Conservation (phyloP, 2,113 vertebrate species). For the Falcunculus frontatus region DNA sequence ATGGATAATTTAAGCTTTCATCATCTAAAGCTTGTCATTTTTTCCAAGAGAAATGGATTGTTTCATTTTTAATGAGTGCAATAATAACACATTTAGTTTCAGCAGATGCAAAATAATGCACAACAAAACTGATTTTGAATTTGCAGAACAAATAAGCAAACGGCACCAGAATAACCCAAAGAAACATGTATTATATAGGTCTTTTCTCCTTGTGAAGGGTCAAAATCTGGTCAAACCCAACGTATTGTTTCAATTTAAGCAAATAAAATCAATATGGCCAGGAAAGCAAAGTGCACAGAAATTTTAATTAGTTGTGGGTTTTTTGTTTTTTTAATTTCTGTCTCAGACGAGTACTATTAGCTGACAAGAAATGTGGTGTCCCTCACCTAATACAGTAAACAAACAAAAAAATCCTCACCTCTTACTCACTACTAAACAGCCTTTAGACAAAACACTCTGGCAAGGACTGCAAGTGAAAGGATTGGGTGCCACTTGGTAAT, state of each 20-base stretch:
- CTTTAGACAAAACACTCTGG: constrained; percentile 74
- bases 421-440: constrained; percentile 77
- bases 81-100: constrained; percentile 89
- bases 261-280: constrained; percentile 84
- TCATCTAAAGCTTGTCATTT: constrained; percentile 91
- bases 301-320: constrained; percentile 78
- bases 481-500: constrained; percentile 76
- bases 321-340: constrained; percentile 63
- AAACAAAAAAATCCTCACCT: constrained; percentile 70
- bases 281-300: constrained; percentile 83
- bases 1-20: constrained; percentile 96
- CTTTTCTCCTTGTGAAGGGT: constrained; percentile 73
- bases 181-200: constrained; percentile 78
- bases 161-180: constrained; percentile 75
- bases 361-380: constrained; percentile 77
- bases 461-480: constrained; percentile 74
- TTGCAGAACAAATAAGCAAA: constrained; percentile 83
- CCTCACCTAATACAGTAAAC: constrained; percentile 78
- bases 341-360: constrained; percentile 71
- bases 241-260: constrained; percentile 81
- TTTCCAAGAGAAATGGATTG: constrained; percentile 90
- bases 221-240: constrained; percentile 79
- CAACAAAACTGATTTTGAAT: constrained; percentile 86
- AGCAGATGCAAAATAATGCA: constrained; percentile 87
- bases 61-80: constrained; percentile 95